Evolutionary conservation across 92 coral and sea anemone species (phyloP), one percentile per base, ranked within the genome.

Genomic region (Parazoanthus swiftii): DNA sequence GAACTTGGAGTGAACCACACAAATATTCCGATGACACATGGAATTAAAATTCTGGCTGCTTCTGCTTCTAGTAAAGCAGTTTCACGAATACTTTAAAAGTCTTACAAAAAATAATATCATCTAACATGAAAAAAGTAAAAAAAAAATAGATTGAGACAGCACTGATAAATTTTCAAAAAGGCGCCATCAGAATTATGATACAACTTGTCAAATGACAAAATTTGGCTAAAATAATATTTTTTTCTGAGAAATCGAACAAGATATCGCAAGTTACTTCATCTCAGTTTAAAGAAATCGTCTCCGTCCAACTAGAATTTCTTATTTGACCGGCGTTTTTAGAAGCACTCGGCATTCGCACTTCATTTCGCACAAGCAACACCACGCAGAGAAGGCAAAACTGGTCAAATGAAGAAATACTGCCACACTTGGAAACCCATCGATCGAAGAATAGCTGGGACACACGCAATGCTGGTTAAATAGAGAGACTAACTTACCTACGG

Each of bases 121-220:
- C 65, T 68, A 58, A 14, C 15, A 51, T 29, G 68, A 54, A 48
- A 79, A 11, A 51, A 25, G 33, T 25, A 8, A 36, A 21, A 77
- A 44, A 44, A 39, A 39, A 39, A 14, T 76, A 77, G 56, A 43
- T 23, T 58, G 26, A 63, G 2, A 63, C 21, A 63, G 21, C 21
- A 63, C 70, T 39, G 72, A 80, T 80, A 48, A 80, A 29, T 58
- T 56, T 80, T 80, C 13, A 16, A 80, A 80, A 35, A 80, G 71
- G 35, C 65, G 72, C 39, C 71, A 11, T 54, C 63, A 23, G 73
- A 36, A 56, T n/a, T 58, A 15, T 18, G 42, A 35, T 80, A 54
- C 29, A 36, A 35, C 6, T 4, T 15, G 15, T 80, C 72, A 56
- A 23, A 33, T 18, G 44, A 56, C 43, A 50, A 46, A 50, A 56